Percentiles rank a stretch among this genome's conserved stretches.
phyloP scores from a whole-genome alignment of 1,140 invertebrate species.

The Drosophila mojavensis region DNA sequence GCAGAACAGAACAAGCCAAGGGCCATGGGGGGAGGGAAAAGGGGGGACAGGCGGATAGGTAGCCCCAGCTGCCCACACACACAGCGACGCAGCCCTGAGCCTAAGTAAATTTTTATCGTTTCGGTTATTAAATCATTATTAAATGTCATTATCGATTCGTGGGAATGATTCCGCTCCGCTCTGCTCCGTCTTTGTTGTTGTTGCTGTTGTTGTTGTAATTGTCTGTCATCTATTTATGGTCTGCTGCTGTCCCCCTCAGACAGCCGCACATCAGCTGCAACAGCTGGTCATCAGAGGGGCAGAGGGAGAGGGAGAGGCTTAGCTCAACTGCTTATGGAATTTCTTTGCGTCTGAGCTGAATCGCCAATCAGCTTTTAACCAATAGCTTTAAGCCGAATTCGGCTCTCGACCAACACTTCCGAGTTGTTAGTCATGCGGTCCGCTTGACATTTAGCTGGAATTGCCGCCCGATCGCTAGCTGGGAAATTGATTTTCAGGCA shows the following conservation, averaged over 20 bases:
- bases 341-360: conserved; percentile 32
- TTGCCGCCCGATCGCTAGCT: neutral
- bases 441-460: conserved; percentile 29
- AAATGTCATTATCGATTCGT: conserved; percentile 79
- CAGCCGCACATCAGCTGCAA: conserved; percentile 1
- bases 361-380: conserved; percentile 19
- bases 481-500: conserved; percentile 13
- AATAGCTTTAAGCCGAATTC: conserved; percentile 21
- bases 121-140: conserved; percentile 61
- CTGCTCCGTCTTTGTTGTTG: neutral
- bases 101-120: conserved; percentile 65
- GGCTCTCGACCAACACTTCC: conserved; percentile 34
- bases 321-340: conserved; percentile 15
- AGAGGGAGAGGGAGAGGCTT: neutral
- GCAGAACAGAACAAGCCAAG: conserved; percentile 18
- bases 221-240: neutral
- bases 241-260: neutral
- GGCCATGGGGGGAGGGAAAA: neutral
- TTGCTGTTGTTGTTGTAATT: neutral
- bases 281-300: conserved; percentile 2
- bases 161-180: conserved; percentile 55
- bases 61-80: conserved; percentile 14
- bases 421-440: conserved; percentile 39
- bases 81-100: conserved; percentile 4
- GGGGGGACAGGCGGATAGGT: neutral